These are phyloP conservation scores for Hippasteria phrygiana DNA, from an alignment of 53 echinoderm and acorn worm genomes.

Conservation along the genomic window DNA sequence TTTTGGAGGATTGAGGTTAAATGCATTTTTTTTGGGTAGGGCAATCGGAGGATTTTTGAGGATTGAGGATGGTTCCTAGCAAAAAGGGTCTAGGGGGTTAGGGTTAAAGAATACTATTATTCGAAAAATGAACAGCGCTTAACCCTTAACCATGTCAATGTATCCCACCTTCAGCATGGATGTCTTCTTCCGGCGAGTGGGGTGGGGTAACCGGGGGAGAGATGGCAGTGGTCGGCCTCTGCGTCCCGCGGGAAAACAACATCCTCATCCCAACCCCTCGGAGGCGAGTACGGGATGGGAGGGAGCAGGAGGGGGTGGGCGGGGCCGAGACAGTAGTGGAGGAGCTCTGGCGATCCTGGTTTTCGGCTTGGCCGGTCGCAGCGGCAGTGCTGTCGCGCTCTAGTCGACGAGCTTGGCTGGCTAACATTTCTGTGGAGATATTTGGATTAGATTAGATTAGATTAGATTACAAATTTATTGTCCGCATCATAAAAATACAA, in stretches of 20 bases:
- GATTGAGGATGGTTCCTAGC: no score
- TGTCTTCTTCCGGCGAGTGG: conserved; percentile 74
- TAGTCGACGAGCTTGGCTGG: conserved; percentile 43
- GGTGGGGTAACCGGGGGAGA: conserved; percentile 80
- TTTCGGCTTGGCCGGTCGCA: conserved; percentile 11
- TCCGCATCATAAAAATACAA: no score
- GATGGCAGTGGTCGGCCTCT: conserved; percentile 62
- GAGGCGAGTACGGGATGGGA: conserved; percentile 66
- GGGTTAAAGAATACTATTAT: neutral
- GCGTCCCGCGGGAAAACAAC: conserved; percentile 59
- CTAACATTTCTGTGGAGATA: conserved; percentile 33
- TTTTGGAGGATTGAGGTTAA: no score
- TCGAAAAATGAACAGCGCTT: neutral
- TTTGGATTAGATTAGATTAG: neutral
- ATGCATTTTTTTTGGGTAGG: no score
- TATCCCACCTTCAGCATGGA: conserved; percentile 25
- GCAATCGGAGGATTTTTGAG: no score
- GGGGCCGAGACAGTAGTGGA: conserved; percentile 84
- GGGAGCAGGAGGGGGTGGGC: conserved; percentile 81
- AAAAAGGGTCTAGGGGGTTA: no score
- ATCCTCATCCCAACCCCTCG: conserved; percentile 52
- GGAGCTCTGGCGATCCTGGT: conserved; percentile 52
- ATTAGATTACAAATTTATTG: no score
- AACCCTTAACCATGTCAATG: neutral
- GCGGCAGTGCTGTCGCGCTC: conserved; percentile 26